Evolutionary conservation across 2,888 invertebrate genomes (phyloP), one percentile per base, ranked within the genome.

Genomic region (Acleris holmiana): DNA sequence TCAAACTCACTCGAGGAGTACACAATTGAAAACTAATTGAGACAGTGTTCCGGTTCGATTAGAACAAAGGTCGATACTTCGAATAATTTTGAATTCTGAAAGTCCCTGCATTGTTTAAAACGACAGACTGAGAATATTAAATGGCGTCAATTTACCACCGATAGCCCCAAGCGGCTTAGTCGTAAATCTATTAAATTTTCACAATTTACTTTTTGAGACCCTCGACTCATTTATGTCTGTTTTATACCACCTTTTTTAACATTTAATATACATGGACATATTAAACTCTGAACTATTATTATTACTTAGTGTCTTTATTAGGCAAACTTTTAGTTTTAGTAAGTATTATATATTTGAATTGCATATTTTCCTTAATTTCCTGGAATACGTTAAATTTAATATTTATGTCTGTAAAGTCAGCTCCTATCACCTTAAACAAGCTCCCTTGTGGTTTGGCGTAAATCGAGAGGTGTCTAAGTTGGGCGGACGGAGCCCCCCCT

Each of bases 121-220:
- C 23, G 25, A 40, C 44, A 25, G 59, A 44, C 59, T 35, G 29
- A 41, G 18, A 54, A 64, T 54, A 58, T 66, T 55, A 54, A 47
- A 65, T 61, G 17, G 48, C 17, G 21, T 55, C 25, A 44, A 58
- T 65, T 59, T 55, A 17, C 51, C 54, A 54, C 25, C n/a, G 61
- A 67, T 66, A 66, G 69, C 66, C 62, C 66, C 64, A 60, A 71
- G 61, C 55, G 66, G 63, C 57, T 62, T 57, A 67, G 70, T 73
- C 73, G 70, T 77, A 76, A 80, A 79, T 77, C 72, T 73, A 71
- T 73, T 71, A 61, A 68, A 58, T 73, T 75, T 74, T 73, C 70
- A 66, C 77, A 76, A 77, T 76, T 75, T 73, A 70, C 66, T 71
- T 77, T 76, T 74, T 76, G 68, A 74, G 73, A 74, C 44, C 74